Conservation (phyloP, 2,888 invertebrate genomes). For the Gari tellinella region DNA sequence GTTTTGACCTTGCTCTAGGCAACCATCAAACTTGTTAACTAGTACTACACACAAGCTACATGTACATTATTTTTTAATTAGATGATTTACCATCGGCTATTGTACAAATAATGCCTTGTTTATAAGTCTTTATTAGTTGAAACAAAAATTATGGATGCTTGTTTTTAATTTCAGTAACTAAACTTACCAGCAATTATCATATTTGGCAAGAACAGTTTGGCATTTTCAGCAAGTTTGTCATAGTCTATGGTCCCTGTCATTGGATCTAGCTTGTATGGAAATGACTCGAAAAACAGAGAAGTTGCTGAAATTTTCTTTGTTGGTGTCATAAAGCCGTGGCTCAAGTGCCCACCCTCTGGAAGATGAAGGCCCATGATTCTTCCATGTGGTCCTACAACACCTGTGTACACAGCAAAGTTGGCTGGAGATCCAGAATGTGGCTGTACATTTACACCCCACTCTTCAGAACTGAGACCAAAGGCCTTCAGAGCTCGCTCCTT, state of each 20-base stretch:
- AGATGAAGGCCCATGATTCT: constrained; percentile 98
- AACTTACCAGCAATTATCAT: constrained; percentile 93
- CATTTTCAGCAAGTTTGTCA: constrained; percentile 92
- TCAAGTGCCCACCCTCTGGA: constrained; percentile 96
- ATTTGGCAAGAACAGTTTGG: constrained; percentile 94
- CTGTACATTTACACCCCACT: constrained; percentile 99
- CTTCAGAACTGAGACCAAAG: constrained; percentile 91
- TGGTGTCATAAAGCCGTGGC: constrained; percentile 92
- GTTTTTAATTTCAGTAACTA: neutral
- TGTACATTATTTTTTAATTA: too few relatives aligned
- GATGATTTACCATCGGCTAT: too few relatives aligned
- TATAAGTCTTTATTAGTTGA: too few relatives aligned
- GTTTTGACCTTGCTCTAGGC: too few relatives aligned
- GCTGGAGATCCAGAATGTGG: constrained; percentile 98
- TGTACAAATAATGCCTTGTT: too few relatives aligned
- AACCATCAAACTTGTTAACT: too few relatives aligned
- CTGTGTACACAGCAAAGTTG: constrained; percentile 98
- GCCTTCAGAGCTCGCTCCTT: constrained; percentile 94
- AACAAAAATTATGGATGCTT: too few relatives aligned
- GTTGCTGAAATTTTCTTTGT: constrained; percentile 97
- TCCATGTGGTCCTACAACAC: constrained; percentile 92
- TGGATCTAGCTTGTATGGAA: constrained; percentile 96
- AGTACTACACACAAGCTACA: too few relatives aligned
- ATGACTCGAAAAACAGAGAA: constrained; percentile 98
- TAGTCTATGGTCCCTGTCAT: constrained; percentile 96